Conservation (phyloP, 2,113 vertebrate genomes). For the Syngnathoides biaculeatus region DNA sequence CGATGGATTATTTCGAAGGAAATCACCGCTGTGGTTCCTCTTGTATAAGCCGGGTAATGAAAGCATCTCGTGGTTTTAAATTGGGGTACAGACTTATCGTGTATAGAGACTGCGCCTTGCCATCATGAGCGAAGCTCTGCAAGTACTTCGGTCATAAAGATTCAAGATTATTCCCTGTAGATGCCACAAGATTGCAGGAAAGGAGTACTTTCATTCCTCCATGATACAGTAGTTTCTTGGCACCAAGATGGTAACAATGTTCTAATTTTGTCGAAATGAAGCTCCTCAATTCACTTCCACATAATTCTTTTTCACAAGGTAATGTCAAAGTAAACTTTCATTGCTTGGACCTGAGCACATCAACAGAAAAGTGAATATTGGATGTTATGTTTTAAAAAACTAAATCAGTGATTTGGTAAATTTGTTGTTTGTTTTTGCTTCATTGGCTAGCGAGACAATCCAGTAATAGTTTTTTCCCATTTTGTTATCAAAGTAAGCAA, state of each 20-base stretch:
- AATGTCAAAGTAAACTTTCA: not conserved
- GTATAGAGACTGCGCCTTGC: not conserved
- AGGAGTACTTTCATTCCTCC: not conserved
- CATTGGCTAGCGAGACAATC: too few relatives aligned
- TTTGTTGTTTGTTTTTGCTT: too few relatives aligned
- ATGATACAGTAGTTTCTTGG: not conserved
- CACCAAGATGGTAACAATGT: not conserved
- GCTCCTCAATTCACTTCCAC: not conserved
- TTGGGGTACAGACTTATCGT: not conserved
- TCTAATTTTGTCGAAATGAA: not conserved
- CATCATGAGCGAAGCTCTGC: not conserved
- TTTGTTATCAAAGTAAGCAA: too few relatives aligned
- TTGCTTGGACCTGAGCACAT: not conserved
- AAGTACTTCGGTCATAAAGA: not conserved
- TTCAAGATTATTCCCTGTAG: not conserved
- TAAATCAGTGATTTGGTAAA: too few relatives aligned
- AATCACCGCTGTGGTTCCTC: constrained; percentile 25
- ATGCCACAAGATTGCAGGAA: not conserved
- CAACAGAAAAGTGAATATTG: too few relatives aligned
- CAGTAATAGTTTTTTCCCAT: too few relatives aligned
- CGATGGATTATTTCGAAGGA: constrained; percentile 42
- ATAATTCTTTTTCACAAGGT: not conserved
- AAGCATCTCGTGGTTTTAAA: not conserved
- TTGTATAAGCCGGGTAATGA: not conserved
- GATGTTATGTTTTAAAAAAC: too few relatives aligned